Evolutionary conservation across 2,888 invertebrate genomes (phyloP).

Genomic region (Cheilosia vernalis): DNA sequence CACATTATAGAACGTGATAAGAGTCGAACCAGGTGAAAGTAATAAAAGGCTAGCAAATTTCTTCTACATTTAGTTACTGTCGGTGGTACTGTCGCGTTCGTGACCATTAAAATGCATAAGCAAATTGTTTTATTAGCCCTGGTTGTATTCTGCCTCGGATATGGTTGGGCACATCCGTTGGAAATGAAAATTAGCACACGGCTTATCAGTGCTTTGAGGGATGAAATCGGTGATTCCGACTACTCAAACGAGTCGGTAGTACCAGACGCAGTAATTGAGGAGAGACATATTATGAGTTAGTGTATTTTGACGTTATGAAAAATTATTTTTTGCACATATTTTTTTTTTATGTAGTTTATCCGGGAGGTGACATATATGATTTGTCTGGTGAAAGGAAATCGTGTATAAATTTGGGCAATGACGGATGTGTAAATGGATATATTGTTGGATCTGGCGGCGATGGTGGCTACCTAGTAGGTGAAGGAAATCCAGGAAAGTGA

Average conservation of each 20-base stretch:
- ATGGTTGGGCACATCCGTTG: slow-evolving; percentile 31
- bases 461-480: slow-evolving; percentile 83
- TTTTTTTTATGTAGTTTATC: slow-evolving; percentile 12
- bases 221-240: slow-evolving; percentile 31
- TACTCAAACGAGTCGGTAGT: slow-evolving; percentile 11
- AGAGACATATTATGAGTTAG: slow-evolving; percentile 31
- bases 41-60: slow-evolving; percentile 57
- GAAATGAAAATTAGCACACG: slow-evolving; percentile 31
- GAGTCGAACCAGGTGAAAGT: slow-evolving; percentile 12
- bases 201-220: slow-evolving; percentile 29
- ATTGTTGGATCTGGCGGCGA: slow-evolving; percentile 84
- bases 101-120: slow-evolving; percentile 37
- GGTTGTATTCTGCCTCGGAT: slow-evolving; percentile 30
- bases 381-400: slow-evolving; percentile 27
- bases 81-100: slow-evolving; percentile 15
- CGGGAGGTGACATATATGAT: slow-evolving; percentile 9
- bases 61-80: slow-evolving; percentile 39
- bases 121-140: slow-evolving; percentile 42
- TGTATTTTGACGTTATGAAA: background rate
- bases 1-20: slow-evolving; percentile 42
- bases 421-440: slow-evolving; percentile 84
- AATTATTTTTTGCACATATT: background rate
- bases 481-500: slow-evolving; percentile 84
- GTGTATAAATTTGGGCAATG: slow-evolving; percentile 84
- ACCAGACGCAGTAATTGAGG: slow-evolving; percentile 8